Conservation (phyloP, 2,113 vertebrate species). For the Corapipo altera region DNA sequence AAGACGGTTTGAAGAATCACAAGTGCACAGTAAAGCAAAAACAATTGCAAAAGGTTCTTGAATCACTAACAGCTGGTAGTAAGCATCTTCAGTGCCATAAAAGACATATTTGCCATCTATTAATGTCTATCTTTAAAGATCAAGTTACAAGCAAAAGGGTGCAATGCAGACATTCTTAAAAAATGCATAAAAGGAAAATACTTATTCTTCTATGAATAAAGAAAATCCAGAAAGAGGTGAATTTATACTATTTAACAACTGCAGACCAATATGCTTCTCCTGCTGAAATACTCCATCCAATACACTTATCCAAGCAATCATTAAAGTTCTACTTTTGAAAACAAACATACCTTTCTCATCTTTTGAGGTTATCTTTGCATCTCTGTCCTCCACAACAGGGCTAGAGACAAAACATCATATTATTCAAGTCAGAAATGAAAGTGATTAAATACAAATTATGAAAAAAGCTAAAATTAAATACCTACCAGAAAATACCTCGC, state of each 20-base stretch:
- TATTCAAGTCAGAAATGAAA: slow-evolving; percentile 49
- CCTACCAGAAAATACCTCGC: slow-evolving; percentile 75
- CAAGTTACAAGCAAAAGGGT: background rate
- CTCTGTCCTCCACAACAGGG: slow-evolving; percentile 82
- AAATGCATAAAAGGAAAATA: background rate
- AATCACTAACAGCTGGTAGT: background rate
- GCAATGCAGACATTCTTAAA: background rate
- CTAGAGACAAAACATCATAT: slow-evolving; percentile 82
- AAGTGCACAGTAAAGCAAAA: background rate
- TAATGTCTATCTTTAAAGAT: background rate
- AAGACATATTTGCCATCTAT: background rate
- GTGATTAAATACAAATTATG: background rate
- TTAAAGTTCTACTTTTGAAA: accelerated
- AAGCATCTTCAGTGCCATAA: background rate
- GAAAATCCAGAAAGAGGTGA: background rate
- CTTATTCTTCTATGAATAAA: background rate
- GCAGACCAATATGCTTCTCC: background rate
- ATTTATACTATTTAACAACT: background rate
- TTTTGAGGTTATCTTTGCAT: slow-evolving; percentile 80
- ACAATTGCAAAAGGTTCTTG: background rate
- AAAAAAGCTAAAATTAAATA: slow-evolving; percentile 71
- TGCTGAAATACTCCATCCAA: background rate
- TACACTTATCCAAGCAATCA: background rate
- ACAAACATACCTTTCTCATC: slow-evolving; percentile 89
- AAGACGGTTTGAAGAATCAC: background rate